Percentiles rank a stretch among this genome's conserved stretches.
These are phyloP conservation scores for Tetrapedia diversipes DNA, from an alignment of 2,888 invertebrate genomes.

Conservation along the genomic window DNA sequence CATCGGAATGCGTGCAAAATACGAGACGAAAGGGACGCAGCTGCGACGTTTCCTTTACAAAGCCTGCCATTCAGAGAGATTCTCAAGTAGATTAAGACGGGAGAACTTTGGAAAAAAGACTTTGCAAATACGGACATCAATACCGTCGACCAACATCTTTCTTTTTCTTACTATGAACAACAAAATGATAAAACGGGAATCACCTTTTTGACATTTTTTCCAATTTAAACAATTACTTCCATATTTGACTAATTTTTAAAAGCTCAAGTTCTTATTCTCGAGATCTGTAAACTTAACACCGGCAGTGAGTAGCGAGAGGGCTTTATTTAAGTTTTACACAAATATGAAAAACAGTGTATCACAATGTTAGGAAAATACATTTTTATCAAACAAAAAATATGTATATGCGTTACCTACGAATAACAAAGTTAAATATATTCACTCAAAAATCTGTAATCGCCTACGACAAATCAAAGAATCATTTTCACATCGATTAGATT, in stretches of 20 bases:
- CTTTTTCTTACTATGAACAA: too few species aligned
- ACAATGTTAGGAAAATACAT: slow-evolving; percentile 20
- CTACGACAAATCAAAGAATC: neutral
- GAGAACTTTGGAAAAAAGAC: slow-evolving; percentile 51
- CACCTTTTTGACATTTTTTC: neutral
- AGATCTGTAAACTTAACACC: neutral
- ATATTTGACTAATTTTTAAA: neutral
- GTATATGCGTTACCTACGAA: neutral
- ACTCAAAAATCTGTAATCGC: neutral
- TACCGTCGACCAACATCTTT: slow-evolving; percentile 6
- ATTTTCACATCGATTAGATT: slow-evolving; percentile 9
- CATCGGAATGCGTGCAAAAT: slow-evolving; percentile 76
- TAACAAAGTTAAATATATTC: slow-evolving; percentile 1
- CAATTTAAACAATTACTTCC: neutral
- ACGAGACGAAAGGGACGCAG: slow-evolving; percentile 71
- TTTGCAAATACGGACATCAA: slow-evolving; percentile 18
- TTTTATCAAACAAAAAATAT: slow-evolving; percentile 29
- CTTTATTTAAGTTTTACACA: slow-evolving; percentile 13
- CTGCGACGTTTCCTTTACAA: slow-evolving; percentile 76
- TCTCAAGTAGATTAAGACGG: slow-evolving; percentile 69
- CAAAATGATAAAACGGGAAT: neutral
- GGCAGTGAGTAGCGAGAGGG: neutral
- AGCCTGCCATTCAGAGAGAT: slow-evolving; percentile 76
- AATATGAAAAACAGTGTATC: slow-evolving; percentile 3
- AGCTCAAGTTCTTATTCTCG: neutral